Evolutionary conservation across 2,797 vertebrate genomes (phyloP).

Genomic region (Acropternis orthonyx): DNA sequence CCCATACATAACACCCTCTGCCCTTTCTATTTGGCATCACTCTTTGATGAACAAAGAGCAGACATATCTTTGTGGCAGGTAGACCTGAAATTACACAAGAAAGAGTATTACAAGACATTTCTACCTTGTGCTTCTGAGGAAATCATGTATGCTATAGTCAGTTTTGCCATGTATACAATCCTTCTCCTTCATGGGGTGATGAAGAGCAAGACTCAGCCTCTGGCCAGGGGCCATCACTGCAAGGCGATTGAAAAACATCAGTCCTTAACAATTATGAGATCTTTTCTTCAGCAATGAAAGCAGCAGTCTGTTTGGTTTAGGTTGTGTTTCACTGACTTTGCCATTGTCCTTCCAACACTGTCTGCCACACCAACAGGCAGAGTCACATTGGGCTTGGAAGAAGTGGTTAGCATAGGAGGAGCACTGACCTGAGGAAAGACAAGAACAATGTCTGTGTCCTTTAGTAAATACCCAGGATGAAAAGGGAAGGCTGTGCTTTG

Average conservation of each 20-base stretch:
- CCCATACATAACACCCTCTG: neutral
- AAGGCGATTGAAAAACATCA: neutral
- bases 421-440: neutral
- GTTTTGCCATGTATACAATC: neutral
- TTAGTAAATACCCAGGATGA: neutral
- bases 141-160: neutral
- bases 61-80: neutral
- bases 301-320: neutral
- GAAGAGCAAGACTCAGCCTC: neutral
- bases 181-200: neutral
- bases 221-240: rapidly evolving
- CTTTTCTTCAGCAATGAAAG: neutral
- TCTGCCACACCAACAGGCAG: neutral
- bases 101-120: neutral
- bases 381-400: neutral
- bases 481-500: slow-evolving; percentile 1
- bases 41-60: neutral
- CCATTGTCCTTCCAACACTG: neutral
- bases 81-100: neutral
- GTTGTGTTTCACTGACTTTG: neutral
- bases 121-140: neutral
- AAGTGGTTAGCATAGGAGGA: neutral
- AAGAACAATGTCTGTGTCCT: neutral
- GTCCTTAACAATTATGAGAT: neutral
- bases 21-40: neutral